These are phyloP conservation scores for Crotalus adamanteus DNA, from an alignment of 2,797 vertebrate species.

Conservation along the genomic window DNA sequence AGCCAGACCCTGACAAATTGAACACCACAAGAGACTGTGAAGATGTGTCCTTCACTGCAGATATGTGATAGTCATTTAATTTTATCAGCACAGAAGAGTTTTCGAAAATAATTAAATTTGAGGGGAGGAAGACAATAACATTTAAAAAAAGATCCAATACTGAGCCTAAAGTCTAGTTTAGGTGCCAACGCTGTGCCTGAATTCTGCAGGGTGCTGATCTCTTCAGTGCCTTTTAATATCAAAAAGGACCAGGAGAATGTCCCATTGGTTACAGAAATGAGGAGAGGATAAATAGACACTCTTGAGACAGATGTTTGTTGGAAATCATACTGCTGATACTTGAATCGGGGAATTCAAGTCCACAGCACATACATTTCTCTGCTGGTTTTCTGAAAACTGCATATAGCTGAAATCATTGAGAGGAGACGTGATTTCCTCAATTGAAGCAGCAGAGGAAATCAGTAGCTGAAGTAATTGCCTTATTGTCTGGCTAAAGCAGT, in stretches of 20 bases:
- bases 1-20: neutral
- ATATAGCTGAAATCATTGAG: neutral
- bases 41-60: neutral
- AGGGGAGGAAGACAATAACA: neutral
- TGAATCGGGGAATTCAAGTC: neutral
- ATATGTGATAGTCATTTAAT: neutral
- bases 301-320: neutral
- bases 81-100: neutral
- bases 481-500: neutral
- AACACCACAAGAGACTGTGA: neutral
- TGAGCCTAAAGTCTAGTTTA: neutral
- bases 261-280: slow-evolving; percentile 20
- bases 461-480: neutral
- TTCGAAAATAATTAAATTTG: neutral
- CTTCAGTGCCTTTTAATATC: neutral
- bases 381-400: neutral
- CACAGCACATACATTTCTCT: neutral
- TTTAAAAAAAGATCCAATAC: fast-evolving
- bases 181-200: slow-evolving; percentile 16
- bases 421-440: neutral
- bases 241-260: slow-evolving; percentile 34
- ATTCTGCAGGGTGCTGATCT: neutral
- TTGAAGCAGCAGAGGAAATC: neutral
- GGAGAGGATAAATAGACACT: neutral
- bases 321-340: neutral